Evolutionary conservation across 2,797 vertebrate genomes (phyloP), one percentile per base, ranked within the genome.

Genomic region (Microctenopoma steveboyesi): DNA sequence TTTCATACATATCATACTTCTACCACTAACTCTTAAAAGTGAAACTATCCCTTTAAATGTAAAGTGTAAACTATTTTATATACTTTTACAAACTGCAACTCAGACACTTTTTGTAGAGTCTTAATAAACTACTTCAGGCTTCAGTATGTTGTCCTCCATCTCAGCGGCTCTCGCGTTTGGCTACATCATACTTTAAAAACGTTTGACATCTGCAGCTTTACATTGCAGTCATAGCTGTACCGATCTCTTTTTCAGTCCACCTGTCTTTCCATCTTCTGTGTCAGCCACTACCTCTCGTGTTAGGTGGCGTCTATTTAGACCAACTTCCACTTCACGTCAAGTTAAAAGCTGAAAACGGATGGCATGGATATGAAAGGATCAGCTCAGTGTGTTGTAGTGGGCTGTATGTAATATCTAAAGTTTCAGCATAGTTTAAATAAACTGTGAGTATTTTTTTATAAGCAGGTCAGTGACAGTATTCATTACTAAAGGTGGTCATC

Each of bases 401-500:
- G 30, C 12, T 15, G 27, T 28, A 68, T 74, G 68, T 61, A 47
- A 53, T 52, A 69, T 74, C 63, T 63, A 59, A 64, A 69, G 70
- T 79, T 70, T 70, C 69, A 61, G 40, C 2, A 42, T 39, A 58
- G 48, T 79, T 82, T 49, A 78, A 69, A 83, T 77, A 62, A 77
- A 80, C 46, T 40, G 37, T 2, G 30, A 48, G 57, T 55, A 58
- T 79, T 79, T 12, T 30, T 13, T 85, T 74, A 69, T 86, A 86
- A 84, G 83, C 87, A 64, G 82, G 74, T 86, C 77, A 73, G 76
- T 70, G 70, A 74, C 58, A 54, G 87, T 91, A 85, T 92, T 90
- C 88, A 89, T 90, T 86, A 78, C 86, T 89, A 87, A 88, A 81
- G 84, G 80, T 81, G 65, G 62, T 72, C 61, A 77, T 88, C 72